phyloP scores from a whole-genome alignment of 2,888 invertebrate genomes.

The Hedya salicella region DNA sequence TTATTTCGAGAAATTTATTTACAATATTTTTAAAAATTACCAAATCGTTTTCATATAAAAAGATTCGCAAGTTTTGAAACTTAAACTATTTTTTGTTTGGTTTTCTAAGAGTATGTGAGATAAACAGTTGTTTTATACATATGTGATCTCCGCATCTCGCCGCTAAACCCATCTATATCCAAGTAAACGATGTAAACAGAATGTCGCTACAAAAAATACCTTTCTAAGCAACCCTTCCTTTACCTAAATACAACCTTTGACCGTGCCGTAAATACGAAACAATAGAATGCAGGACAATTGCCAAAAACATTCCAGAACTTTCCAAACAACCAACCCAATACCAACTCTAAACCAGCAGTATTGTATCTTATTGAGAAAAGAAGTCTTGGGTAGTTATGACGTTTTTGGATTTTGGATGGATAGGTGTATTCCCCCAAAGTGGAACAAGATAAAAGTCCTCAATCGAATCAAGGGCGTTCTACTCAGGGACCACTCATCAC shows the following conservation, averaged over 20 bases:
- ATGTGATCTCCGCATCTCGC: not conserved
- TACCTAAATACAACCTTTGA: conserved; percentile 29
- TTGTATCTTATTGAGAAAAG: not conserved
- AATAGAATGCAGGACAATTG: conserved; percentile 32
- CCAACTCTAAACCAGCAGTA: not conserved
- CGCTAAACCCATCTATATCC: conserved; percentile 17
- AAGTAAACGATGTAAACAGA: conserved; percentile 12
- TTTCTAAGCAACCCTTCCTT: conserved; percentile 19
- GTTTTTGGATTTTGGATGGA: not conserved
- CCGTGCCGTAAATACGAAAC: conserved; percentile 27
- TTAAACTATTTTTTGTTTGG: too few relatives aligned
- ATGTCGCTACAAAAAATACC: conserved; percentile 17
- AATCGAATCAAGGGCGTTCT: conserved; percentile 39
- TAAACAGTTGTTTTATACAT: not conserved
- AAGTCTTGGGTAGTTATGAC: not conserved
- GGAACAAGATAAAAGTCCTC: conserved; percentile 37
- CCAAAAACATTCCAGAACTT: conserved; percentile 14
- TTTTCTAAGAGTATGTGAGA: too few relatives aligned
- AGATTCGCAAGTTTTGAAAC: too few relatives aligned
- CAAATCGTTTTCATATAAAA: too few relatives aligned
- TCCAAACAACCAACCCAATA: not conserved
- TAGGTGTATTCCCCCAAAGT: conserved; percentile 27
- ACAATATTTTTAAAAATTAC: too few relatives aligned
- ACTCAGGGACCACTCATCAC: conserved; percentile 38
- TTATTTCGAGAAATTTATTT: too few relatives aligned